A percentile compares a stretch with the other conserved stretches of the same genome.
Evolutionary conservation across 2,888 invertebrate genomes (phyloP).

Genomic region (Chironomus riparius): DNA sequence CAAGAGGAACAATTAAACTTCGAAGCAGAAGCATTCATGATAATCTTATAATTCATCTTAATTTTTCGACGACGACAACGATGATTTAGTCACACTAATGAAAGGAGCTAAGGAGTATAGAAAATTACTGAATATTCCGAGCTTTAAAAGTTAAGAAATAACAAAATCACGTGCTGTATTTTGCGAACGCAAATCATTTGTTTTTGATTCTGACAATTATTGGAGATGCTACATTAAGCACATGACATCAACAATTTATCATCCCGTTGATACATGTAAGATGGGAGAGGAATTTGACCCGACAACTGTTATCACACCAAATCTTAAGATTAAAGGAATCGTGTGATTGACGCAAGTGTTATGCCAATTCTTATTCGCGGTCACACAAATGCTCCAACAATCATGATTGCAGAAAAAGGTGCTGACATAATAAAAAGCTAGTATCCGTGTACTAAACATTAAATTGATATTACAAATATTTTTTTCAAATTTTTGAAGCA

Average conservation of each 20-base stretch:
- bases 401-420: constrained; percentile 48
- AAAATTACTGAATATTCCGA: constrained; percentile 37
- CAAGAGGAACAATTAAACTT: constrained; percentile 47
- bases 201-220: constrained; percentile 39
- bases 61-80: constrained; percentile 53
- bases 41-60: constrained; percentile 54
- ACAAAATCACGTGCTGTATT: constrained; percentile 31
- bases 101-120: constrained; percentile 42
- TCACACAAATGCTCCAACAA: constrained; percentile 44
- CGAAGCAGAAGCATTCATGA: constrained; percentile 46
- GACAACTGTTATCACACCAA: constrained; percentile 45
- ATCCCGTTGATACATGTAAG: constrained; percentile 59
- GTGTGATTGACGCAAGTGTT: constrained; percentile 37
- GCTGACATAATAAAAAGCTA: constrained; percentile 46
- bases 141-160: constrained; percentile 39
- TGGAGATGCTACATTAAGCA: constrained; percentile 50
- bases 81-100: constrained; percentile 48
- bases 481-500: too few species aligned
- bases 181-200: background rate
- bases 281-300: constrained; percentile 50
- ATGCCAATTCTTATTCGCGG: constrained; percentile 44
- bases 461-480: too few species aligned
- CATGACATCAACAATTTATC: constrained; percentile 50
- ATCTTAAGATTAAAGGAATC: constrained; percentile 45
- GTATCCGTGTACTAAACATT: too few species aligned